Conservation (phyloP, 2,113 vertebrate genomes). For the Sebastes fasciatus region DNA sequence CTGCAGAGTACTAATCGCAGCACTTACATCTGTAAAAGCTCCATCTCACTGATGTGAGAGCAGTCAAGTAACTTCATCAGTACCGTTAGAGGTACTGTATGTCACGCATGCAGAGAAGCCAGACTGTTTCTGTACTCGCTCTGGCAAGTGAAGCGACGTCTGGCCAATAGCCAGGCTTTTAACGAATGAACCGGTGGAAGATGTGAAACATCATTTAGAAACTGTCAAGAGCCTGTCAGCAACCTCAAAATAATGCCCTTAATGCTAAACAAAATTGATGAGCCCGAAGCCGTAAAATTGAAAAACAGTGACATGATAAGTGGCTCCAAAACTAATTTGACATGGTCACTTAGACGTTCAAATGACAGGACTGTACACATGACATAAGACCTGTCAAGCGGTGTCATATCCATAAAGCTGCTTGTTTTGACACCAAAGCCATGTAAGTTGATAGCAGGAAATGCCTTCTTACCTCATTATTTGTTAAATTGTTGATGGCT, state of each 20-base stretch:
- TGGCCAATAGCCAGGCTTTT: conserved; percentile 72
- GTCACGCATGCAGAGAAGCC: conserved; percentile 39
- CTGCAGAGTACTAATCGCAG: conserved; percentile 45
- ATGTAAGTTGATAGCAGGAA: conserved; percentile 16
- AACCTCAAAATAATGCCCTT: conserved; percentile 59
- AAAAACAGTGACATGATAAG: conserved; percentile 73
- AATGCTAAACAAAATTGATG: conserved; percentile 72
- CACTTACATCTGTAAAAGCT: conserved; percentile 61
- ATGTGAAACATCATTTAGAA: conserved; percentile 71
- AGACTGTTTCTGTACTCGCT: conserved; percentile 18
- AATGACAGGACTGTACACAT: conserved; percentile 57
- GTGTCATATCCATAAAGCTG: conserved; percentile 41
- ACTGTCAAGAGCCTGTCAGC: conserved; percentile 69
- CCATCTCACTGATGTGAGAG: conserved; percentile 37
- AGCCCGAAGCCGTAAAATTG: conserved; percentile 60
- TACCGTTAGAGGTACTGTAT: conserved; percentile 26
- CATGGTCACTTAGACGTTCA: conserved; percentile 62
- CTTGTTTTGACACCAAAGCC: conserved; percentile 45
- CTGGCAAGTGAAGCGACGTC: conserved; percentile 57
- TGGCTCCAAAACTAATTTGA: conserved; percentile 64
- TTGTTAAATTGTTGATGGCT: conserved; percentile 19
- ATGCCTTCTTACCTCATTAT: conserved; percentile 46
- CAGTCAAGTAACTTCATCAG: conserved; percentile 58
- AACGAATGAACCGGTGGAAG: conserved; percentile 67
- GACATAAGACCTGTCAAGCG: conserved; percentile 55